Percentiles rank a stretch among this genome's conserved stretches.
Evolutionary conservation across 1,140 invertebrate genomes (phyloP).

Genomic region (Bombus confusus): DNA sequence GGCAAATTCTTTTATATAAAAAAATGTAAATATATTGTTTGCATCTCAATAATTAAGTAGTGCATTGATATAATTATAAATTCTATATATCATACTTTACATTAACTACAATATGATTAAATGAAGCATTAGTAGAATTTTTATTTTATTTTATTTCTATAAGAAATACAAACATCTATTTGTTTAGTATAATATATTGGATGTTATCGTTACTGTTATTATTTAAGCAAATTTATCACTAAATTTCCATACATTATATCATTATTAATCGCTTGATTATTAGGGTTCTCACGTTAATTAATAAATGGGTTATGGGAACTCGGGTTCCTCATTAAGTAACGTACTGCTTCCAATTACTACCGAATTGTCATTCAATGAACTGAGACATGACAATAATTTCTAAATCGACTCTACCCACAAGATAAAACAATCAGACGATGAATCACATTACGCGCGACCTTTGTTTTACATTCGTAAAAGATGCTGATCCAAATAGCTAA

Average conservation of each 20-base stretch:
- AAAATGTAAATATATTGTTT: slow-evolving; percentile 50
- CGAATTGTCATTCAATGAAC: slow-evolving; percentile 24
- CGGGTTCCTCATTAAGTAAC: slow-evolving; percentile 45
- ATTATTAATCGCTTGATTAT: slow-evolving; percentile 11
- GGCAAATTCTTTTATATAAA: slow-evolving; percentile 56
- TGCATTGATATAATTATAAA: slow-evolving; percentile 2
- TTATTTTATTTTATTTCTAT: not conserved
- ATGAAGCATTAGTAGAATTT: slow-evolving; percentile 7
- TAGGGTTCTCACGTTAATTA: slow-evolving; percentile 51
- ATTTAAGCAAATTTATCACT: not conserved
- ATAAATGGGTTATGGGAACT: slow-evolving; percentile 49
- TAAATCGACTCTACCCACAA: slow-evolving; percentile 15
- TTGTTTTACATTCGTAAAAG: slow-evolving; percentile 18
- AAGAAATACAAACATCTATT: not conserved
- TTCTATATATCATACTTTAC: not conserved
- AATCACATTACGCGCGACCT: slow-evolving; percentile 46
- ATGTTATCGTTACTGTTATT: not conserved
- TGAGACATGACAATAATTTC: slow-evolving; percentile 2
- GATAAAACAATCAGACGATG: slow-evolving; percentile 58
- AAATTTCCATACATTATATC: not conserved
- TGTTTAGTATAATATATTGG: not conserved
- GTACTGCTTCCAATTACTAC: slow-evolving; percentile 39
- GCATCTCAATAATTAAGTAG: slow-evolving; percentile 18
- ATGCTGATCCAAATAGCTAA: slow-evolving; percentile 2
- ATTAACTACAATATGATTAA: not conserved